Evolutionary conservation across 2,888 invertebrate genomes (phyloP), one percentile per base, ranked within the genome.

Genomic region (Graphium colonna): DNA sequence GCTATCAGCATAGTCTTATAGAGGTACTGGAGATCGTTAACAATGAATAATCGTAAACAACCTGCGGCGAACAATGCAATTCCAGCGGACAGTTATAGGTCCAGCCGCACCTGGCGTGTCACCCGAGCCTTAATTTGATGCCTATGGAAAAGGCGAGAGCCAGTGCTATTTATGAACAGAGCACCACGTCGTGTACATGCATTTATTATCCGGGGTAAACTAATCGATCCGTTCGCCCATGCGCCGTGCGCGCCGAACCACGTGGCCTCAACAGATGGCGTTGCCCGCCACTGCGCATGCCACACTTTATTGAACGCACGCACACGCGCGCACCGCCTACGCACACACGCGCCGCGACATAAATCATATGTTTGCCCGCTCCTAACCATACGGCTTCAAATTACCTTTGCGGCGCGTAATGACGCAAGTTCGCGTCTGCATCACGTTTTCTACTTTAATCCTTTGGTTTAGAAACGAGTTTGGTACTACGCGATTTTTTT

Each of bases 251-350:
- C 15, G 12, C 54, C 40, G 56, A 57, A 65, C 77, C 79, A 87
- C 88, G 87, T 87, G 86, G 73, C 72, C 73, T 77, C 85, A 80
- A 85, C 85, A 88, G 88, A 87, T 87, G 87, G 87, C 88, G 71
- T 75, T 79, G 70, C 61, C 57, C 26, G 67, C 65, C 72, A 75
- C 62, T 61, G 72, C 87, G 88, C 88, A 87, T 85, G 88, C 79
- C 75, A 69, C 61, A 67, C 57, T 65, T 71, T 88, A 89, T 89
- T 86, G 88, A 88, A 68, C 86, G 77, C 72, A 67, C 75, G 57
- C 79, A 75, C 75, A 67, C 64, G 54, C 44, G 51, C 47, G 51
- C n/a, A 21, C 2, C 21, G 21, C 21, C 21, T 5, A 21, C 55
- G 12, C 44, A 9, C 3, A 55, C 59, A 61, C 70, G 59, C 63